These are phyloP conservation scores for Scomber scombrus DNA, from an alignment of 2,113 vertebrate genomes.

Conservation along the genomic window DNA sequence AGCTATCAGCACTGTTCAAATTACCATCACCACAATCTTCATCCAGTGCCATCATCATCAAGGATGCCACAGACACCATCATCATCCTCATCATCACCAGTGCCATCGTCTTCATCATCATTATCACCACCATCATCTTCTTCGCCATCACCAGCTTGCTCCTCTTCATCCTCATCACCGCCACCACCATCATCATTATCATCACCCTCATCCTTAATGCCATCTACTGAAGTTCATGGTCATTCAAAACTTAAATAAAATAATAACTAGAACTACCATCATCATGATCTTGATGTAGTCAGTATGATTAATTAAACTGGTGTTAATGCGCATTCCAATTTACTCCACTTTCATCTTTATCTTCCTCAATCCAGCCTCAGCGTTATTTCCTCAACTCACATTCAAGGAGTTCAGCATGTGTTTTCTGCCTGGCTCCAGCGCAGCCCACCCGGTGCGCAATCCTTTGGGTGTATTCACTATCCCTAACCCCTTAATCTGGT, in stretches of 20 bases:
- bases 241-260: too few relatives aligned
- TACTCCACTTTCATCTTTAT: too few relatives aligned
- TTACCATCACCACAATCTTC: background rate
- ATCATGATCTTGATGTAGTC: too few relatives aligned
- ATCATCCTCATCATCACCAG: background rate
- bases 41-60: background rate
- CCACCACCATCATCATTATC: background rate
- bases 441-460: slow-evolving; percentile 37
- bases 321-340: too few relatives aligned
- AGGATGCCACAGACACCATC: too few relatives aligned
- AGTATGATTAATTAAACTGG: too few relatives aligned
- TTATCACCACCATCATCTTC: background rate
- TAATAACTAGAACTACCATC: too few relatives aligned
- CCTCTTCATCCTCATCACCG: background rate
- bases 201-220: too few relatives aligned
- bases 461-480: background rate
- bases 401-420: too few relatives aligned
- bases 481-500: slow-evolving; percentile 37
- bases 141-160: too few relatives aligned
- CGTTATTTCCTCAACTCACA: background rate
- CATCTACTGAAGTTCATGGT: too few relatives aligned
- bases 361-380: too few relatives aligned
- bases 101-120: background rate
- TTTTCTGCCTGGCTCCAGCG: background rate
- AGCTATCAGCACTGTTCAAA: background rate